phyloP scores from a whole-genome alignment of 2,797 vertebrate species.

The Darevskia mixta region DNA sequence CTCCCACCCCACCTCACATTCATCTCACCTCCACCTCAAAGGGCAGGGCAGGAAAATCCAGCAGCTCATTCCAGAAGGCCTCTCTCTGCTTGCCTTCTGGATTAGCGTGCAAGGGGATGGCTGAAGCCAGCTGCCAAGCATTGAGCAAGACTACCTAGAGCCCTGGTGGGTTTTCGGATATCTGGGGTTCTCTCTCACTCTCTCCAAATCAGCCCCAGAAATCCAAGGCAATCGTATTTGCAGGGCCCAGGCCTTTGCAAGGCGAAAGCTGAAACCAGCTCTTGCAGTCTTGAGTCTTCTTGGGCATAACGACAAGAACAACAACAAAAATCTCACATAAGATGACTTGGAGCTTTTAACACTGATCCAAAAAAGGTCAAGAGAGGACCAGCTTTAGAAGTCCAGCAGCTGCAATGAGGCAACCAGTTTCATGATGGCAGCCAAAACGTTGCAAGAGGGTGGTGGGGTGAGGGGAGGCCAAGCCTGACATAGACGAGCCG shows the following conservation, averaged over 20 bases:
- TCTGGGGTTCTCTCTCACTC: not conserved
- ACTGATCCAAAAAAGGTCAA: too few species aligned
- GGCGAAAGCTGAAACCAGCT: not conserved
- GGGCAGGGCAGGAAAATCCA: not conserved
- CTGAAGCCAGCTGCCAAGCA: not conserved
- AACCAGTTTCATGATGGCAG: too few species aligned
- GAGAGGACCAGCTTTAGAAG: too few species aligned
- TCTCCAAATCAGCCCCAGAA: not conserved
- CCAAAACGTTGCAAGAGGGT: not conserved
- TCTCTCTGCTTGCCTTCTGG: not conserved
- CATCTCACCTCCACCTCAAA: accelerated
- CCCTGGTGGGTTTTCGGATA: not conserved
- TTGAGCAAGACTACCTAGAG: not conserved
- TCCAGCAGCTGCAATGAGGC: too few species aligned
- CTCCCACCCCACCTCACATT: not conserved
- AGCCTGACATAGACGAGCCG: not conserved
- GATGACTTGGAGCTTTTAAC: too few species aligned
- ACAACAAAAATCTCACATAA: too few species aligned
- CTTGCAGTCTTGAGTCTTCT: not conserved
- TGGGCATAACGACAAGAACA: too few species aligned
- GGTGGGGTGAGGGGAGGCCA: not conserved
- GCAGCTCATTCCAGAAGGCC: not conserved
- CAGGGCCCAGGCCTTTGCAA: not conserved
- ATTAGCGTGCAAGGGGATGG: not conserved
- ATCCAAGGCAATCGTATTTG: not conserved